Base-by-base conservation (phyloP, 2,888 invertebrate genomes). In the Amiota minor region DNA sequence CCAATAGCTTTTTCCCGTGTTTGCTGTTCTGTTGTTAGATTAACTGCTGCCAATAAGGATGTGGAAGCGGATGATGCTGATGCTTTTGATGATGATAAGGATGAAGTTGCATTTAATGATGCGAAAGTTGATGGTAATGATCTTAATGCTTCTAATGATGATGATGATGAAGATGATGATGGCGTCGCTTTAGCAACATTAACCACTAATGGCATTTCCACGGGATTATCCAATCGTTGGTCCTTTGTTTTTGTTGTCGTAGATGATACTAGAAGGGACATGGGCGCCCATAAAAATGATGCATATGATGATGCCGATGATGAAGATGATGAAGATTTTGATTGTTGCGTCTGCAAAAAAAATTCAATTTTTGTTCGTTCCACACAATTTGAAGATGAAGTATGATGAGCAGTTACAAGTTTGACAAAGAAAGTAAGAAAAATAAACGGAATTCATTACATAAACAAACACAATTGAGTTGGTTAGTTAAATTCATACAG, bases 201-300 rank as follows among this genome's bases (percentile, higher is more conserved):
- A 18, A 11, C 18, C 45, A 45, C 35, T 35, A 8, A 35, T 35
- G 23, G 35, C 11, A 55, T 69, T 55, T 6, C 9, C 35, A 1
- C 35, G 35, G 35, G 6, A 35, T 35, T 35, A 35, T 35, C 23
- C 14, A 11, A 65, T 78, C 70, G 72, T 72, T 50, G 56, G 70
- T 45, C 16, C 59, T 12, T 61, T 67, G 56, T 56, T 65, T n/a
- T 23, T 50, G 67, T 59, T 12, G 61, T 46, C 67, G 75, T 73
- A 14, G 45, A 16, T 35, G 46, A 59, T 20, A 12, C 20, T 65
- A 78, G 35, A 75, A 78, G 59, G 71, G 77, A 75, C 70, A 78
- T 74, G 76, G 84, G 79, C 71, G 83, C 77, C 83, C 83, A 83
- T 76, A 83, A 77, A 75, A 80, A 83, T 74, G 86, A 83, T 67